A percentile compares a stretch with the other conserved stretches of the same genome.
These are phyloP conservation scores for Lophius americanus DNA, from an alignment of 2,797 vertebrate species.

Conservation along the genomic window DNA sequence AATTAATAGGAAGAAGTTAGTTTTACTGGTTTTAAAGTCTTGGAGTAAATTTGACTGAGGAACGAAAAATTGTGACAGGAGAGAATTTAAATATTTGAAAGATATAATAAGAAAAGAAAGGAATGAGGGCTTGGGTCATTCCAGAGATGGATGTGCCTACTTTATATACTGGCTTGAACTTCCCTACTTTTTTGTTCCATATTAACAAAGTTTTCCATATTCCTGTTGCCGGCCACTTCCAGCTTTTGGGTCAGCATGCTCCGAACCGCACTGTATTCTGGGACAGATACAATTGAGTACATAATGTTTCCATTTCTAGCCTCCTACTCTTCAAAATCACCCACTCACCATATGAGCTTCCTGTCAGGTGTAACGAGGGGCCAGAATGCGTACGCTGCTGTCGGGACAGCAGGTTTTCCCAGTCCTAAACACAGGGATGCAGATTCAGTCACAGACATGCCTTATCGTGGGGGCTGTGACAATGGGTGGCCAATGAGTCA, in stretches of 20 bases:
- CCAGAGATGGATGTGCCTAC: background rate
- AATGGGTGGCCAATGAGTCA: constrained; percentile 44
- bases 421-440: constrained; percentile 30
- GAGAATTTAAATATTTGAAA: background rate
- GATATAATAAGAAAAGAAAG: constrained; percentile 2
- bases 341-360: constrained; percentile 73
- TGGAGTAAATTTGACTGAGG: background rate
- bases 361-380: constrained; percentile 61
- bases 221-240: background rate
- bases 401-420: constrained; percentile 74
- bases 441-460: constrained; percentile 70
- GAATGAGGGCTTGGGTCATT: background rate
- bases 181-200: background rate
- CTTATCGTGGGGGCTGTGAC: constrained; percentile 50
- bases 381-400: constrained; percentile 67
- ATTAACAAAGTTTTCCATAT: too few species aligned
- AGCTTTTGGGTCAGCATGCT: constrained; percentile 33
- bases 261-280: constrained; percentile 3
- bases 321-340: constrained; percentile 70
- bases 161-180: background rate
- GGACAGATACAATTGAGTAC: constrained; percentile 21
- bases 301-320: constrained; percentile 55
- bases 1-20: background rate
- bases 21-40: constrained; percentile 9
- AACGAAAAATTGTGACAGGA: background rate